Percentiles rank a stretch among this genome's conserved stretches.
Evolutionary conservation across 2,888 invertebrate species (phyloP).

Genomic region (Glyphotaelius pellucidus): DNA sequence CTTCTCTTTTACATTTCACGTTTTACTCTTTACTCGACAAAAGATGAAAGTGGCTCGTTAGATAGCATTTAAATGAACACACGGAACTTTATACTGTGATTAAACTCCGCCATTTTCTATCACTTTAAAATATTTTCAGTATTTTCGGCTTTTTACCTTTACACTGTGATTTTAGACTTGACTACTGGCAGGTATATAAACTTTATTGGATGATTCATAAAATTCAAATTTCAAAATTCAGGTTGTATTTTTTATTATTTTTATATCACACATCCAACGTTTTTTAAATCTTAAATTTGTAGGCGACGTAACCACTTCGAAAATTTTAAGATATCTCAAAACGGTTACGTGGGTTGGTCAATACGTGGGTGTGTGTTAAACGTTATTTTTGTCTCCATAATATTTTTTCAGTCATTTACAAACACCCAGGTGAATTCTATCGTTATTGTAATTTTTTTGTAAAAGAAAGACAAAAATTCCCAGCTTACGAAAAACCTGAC

Average conservation of each 20-base stretch:
- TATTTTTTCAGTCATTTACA: too few relatives aligned
- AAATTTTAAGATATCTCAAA: too few relatives aligned
- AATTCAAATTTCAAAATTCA: not conserved
- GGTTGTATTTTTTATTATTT: not conserved
- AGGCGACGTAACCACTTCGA: too few relatives aligned
- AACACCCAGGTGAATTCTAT: too few relatives aligned
- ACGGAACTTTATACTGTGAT: too few relatives aligned
- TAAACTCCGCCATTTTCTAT: too few relatives aligned
- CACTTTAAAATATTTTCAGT: not conserved
- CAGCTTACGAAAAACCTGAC: too few relatives aligned
- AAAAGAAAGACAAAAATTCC: too few relatives aligned
- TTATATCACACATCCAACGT: not conserved
- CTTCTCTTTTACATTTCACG: not conserved
- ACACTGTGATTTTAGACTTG: not conserved
- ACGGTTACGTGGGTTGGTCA: too few relatives aligned
- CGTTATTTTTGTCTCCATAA: too few relatives aligned
- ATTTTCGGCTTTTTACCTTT: not conserved
- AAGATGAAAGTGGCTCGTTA: not conserved
- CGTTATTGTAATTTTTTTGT: too few relatives aligned
- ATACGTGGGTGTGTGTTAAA: too few relatives aligned
- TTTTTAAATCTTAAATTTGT: not conserved
- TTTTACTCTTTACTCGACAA: not conserved
- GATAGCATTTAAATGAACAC: not conserved
- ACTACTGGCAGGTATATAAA: not conserved
- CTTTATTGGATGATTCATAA: not conserved